Percentiles rank a stretch among this genome's conserved stretches.
Conservation (phyloP, 2,888 invertebrate genomes). For the Clepsis dumicolana region DNA sequence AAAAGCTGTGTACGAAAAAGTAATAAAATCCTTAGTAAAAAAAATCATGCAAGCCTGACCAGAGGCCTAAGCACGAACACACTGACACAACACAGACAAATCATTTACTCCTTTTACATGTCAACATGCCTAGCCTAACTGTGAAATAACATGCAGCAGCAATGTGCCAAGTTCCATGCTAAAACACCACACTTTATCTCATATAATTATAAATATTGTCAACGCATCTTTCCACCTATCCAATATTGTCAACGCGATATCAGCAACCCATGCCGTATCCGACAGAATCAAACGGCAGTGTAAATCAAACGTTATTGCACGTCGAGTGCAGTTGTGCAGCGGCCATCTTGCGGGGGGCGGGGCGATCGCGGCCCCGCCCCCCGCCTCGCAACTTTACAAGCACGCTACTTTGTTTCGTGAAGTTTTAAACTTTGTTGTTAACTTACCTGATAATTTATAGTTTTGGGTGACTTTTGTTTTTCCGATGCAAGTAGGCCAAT, state of each 20-base stretch:
- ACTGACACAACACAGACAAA: no score
- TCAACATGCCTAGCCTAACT: no score
- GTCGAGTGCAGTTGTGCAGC: slow-evolving; percentile 55
- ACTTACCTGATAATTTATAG: neutral
- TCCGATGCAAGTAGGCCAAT: neutral
- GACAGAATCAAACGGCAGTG: slow-evolving; percentile 18
- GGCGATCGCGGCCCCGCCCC: slow-evolving; percentile 63
- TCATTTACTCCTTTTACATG: no score
- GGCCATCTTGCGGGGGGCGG: slow-evolving; percentile 80
- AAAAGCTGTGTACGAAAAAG: neutral
- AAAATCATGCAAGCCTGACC: neutral
- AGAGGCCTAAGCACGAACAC: no score
- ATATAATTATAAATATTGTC: no score
- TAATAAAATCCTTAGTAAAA: neutral
- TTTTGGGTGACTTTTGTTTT: neutral
- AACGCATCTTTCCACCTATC: no score
- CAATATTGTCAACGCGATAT: neutral
- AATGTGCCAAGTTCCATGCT: no score
- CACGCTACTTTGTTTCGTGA: slow-evolving; percentile 45
- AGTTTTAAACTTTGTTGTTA: slow-evolving; percentile 15
- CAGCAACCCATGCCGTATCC: slow-evolving; percentile 4
- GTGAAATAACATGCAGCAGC: no score
- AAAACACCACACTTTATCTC: no score
- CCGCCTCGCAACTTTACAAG: slow-evolving; percentile 56
- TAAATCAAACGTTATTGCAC: slow-evolving; percentile 41